Evolutionary conservation across 1,140 invertebrate species (phyloP).

Genomic region (Drosophila ercepeae): DNA sequence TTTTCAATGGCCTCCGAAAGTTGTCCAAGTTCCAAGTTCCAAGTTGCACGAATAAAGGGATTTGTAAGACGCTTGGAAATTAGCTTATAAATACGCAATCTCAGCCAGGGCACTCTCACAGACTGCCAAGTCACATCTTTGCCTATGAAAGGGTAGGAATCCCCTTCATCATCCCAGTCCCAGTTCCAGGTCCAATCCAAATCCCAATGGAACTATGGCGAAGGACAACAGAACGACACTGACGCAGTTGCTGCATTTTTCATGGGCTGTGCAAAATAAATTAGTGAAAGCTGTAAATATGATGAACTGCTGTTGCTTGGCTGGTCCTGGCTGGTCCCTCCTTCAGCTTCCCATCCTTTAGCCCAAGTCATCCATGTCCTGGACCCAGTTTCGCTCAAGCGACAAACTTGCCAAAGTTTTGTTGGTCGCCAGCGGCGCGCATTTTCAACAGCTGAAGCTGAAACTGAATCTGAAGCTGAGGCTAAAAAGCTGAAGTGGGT

Average conservation of each 20-base stretch:
- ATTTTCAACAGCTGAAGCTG: constrained; percentile 63
- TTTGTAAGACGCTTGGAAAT: constrained; percentile 65
- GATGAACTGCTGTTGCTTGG: constrained; percentile 65
- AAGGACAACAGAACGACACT: constrained; percentile 29
- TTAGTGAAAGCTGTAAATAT: constrained; percentile 79
- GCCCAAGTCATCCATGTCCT: constrained; percentile 30
- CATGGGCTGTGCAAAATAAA: constrained; percentile 74
- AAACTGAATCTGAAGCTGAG: constrained; percentile 36
- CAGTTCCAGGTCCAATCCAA: not conserved
- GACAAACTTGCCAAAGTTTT: constrained; percentile 67
- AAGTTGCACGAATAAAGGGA: constrained; percentile 17
- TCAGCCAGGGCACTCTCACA: constrained; percentile 27
- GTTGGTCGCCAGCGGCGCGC: constrained; percentile 63
- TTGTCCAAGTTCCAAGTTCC: constrained; percentile 26
- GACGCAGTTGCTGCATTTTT: constrained; percentile 66
- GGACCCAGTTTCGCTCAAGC: constrained; percentile 65
- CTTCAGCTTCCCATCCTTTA: not conserved
- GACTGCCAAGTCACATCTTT: constrained; percentile 2
- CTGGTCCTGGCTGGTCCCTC: not conserved
- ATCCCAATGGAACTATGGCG: constrained; percentile 18
- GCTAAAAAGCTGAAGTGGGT: constrained; percentile 54
- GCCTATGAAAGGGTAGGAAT: constrained; percentile 17
- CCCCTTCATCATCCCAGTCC: too few relatives aligned
- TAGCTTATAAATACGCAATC: constrained; percentile 80
- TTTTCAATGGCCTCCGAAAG: constrained; percentile 45